Percentiles rank a stretch among this genome's conserved stretches.
Conservation (phyloP, 1,140 invertebrate genomes). For the Holotrichia oblita region DNA sequence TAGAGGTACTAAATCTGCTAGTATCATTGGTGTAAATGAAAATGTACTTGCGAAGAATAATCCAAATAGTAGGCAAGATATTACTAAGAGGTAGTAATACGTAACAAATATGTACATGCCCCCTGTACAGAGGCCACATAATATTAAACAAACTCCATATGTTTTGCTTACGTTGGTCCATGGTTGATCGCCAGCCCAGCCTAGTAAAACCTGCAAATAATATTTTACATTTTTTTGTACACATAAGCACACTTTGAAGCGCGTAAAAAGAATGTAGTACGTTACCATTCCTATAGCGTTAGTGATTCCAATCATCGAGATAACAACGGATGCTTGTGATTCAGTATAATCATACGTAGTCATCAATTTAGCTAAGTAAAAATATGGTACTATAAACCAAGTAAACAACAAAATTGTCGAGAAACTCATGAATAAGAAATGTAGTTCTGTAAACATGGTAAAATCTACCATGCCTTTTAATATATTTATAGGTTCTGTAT, state of each 20-base stretch:
- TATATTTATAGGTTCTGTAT: constrained; percentile 74
- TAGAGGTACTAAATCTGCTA: constrained; percentile 82
- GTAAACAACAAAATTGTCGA: constrained; percentile 87
- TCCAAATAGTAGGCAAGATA: constrained; percentile 76
- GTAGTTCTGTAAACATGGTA: constrained; percentile 80
- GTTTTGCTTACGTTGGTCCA: constrained; percentile 87
- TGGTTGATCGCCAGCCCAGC: constrained; percentile 88
- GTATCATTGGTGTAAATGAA: constrained; percentile 86
- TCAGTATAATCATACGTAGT: constrained; percentile 71
- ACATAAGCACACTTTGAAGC: background rate
- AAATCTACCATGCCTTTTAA: constrained; percentile 80
- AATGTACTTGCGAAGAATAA: constrained; percentile 87
- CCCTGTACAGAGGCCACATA: constrained; percentile 77
- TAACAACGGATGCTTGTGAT: constrained; percentile 76
- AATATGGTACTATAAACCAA: constrained; percentile 92
- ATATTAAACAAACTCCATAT: constrained; percentile 78
- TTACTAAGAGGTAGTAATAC: constrained; percentile 68
- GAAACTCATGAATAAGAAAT: constrained; percentile 82
- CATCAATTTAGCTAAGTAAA: constrained; percentile 83
- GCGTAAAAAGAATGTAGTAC: background rate
- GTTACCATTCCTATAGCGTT: constrained; percentile 91
- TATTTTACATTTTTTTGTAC: background rate
- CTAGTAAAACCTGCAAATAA: constrained; percentile 80
- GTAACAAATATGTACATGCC: constrained; percentile 75
- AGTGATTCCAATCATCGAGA: constrained; percentile 85